These are phyloP conservation scores for Rissa tridactyla DNA, from an alignment of 2,113 vertebrate species.

Conservation along the genomic window DNA sequence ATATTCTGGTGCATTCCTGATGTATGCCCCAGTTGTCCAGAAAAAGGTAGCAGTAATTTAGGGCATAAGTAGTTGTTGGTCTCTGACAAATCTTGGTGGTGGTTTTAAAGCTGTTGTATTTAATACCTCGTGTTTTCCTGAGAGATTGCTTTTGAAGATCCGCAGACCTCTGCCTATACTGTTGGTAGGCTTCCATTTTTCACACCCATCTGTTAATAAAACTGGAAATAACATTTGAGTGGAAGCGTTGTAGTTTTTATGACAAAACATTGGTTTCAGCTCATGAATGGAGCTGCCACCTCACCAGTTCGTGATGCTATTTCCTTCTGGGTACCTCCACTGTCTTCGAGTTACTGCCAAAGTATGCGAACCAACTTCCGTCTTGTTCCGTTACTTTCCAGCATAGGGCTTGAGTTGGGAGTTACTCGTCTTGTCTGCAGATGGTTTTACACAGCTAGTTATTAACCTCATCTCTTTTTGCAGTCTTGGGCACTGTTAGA, in stretches of 20 bases:
- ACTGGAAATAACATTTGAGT: background rate
- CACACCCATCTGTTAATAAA: background rate
- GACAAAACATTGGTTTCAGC: background rate
- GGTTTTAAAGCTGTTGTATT: background rate
- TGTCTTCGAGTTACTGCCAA: background rate
- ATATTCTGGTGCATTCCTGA: background rate
- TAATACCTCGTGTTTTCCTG: background rate
- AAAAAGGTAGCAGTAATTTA: background rate
- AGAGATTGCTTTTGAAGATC: background rate
- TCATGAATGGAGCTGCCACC: background rate
- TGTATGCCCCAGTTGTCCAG: background rate
- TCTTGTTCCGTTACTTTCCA: background rate
- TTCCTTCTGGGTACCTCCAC: slow-evolving; percentile 1
- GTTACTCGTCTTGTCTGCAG: background rate
- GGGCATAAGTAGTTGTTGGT: background rate
- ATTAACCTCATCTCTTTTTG: background rate
- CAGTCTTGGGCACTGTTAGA: background rate
- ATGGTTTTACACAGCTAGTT: background rate
- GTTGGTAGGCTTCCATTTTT: slow-evolving; percentile 16
- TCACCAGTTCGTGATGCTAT: background rate
- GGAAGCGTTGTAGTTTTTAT: background rate
- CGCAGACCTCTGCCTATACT: background rate
- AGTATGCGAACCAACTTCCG: background rate
- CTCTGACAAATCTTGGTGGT: background rate
- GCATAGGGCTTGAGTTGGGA: background rate